Conservation (phyloP, 2,888 invertebrate species). For the Platycheirus rosarum region DNA sequence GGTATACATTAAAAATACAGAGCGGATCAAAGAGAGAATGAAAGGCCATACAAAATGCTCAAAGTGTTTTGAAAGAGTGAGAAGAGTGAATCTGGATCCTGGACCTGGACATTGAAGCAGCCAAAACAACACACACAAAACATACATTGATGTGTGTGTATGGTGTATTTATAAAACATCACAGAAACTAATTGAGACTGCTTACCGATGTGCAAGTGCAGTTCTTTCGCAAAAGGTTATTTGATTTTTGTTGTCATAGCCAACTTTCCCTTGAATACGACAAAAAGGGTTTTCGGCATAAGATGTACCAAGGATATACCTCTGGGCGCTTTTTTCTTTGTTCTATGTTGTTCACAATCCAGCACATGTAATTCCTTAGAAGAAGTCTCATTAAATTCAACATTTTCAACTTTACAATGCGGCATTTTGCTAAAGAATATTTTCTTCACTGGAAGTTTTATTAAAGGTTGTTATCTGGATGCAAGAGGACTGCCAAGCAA, state of each 20-base stretch:
- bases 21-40: not conserved
- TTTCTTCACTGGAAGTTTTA: not conserved
- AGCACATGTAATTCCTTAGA: not conserved
- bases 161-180: not conserved
- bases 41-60: not conserved
- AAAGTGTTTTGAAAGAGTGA: no score
- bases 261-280: conserved; percentile 5
- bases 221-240: conserved; percentile 33
- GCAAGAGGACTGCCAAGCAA: no score
- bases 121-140: not conserved
- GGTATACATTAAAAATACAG: conserved; percentile 1
- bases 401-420: conserved; percentile 15
- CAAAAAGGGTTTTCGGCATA: conserved; percentile 17
- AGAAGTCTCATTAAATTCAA: conserved; percentile 19
- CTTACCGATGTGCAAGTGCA: conserved; percentile 46
- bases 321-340: conserved; percentile 1
- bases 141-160: no score
- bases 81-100: not conserved
- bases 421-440: conserved; percentile 2
- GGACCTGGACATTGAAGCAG: not conserved
- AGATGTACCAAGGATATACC: conserved; percentile 1
- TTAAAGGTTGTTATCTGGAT: not conserved
- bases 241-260: conserved; percentile 51
- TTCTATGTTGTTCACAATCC: conserved; percentile 1
- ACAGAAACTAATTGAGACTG: conserved; percentile 42